These are phyloP conservation scores for Taxidea taxus DNA, from an alignment of 2,113 vertebrate species.

Conservation along the genomic window DNA sequence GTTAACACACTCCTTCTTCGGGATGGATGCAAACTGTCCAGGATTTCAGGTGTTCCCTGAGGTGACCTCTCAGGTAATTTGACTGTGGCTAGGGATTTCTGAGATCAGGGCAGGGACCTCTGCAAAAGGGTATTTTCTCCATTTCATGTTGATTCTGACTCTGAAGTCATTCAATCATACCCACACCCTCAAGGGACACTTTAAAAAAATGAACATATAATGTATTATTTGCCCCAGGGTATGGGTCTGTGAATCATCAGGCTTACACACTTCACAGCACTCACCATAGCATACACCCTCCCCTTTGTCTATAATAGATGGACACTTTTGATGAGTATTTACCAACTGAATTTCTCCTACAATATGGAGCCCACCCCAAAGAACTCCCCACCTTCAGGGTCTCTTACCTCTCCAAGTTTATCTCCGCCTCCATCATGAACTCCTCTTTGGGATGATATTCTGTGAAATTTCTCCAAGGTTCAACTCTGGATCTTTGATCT, in stretches of 20 bases:
- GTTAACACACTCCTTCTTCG: neutral
- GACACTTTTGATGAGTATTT: neutral
- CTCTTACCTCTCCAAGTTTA: slow-evolving; percentile 66
- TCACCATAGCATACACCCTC: too few species aligned
- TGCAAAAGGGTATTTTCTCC: neutral
- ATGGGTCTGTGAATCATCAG: too few species aligned
- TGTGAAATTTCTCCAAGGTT: slow-evolving; percentile 54
- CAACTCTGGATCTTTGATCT: slow-evolving; percentile 22
- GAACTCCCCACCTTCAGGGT: neutral
- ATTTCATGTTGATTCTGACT: neutral
- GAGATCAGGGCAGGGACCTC: neutral
- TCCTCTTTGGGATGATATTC: slow-evolving; percentile 25
- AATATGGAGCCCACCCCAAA: neutral
- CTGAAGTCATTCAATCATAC: neutral
- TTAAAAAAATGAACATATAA: neutral
- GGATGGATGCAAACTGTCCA: neutral
- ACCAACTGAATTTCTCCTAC: neutral
- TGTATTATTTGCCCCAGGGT: too few species aligned
- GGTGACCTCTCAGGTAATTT: neutral
- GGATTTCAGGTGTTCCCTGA: neutral
- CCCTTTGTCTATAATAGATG: neutral
- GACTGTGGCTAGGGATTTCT: neutral
- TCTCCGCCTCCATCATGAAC: slow-evolving; percentile 46
- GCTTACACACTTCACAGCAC: too few species aligned
- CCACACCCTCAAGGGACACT: neutral